These are phyloP conservation scores for Butorides virescens DNA, from an alignment of 2,113 vertebrate species.

Conservation along the genomic window DNA sequence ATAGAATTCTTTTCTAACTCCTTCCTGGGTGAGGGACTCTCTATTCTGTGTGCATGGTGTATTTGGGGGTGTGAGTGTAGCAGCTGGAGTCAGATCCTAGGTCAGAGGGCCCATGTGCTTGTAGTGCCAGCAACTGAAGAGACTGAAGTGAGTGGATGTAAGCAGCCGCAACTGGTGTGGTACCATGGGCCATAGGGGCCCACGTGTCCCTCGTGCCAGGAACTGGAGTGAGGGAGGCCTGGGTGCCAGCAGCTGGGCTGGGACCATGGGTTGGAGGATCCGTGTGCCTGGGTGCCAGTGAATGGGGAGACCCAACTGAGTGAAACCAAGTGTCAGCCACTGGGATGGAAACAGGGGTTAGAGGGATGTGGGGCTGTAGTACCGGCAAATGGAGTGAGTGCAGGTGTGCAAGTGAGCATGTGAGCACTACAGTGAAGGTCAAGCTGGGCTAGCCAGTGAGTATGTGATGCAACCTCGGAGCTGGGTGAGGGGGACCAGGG, in stretches of 20 bases:
- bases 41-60: background rate
- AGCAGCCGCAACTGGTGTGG: background rate
- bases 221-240: background rate
- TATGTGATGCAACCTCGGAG: background rate
- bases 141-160: background rate
- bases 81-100: background rate
- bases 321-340: background rate
- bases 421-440: background rate
- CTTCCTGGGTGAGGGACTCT: background rate
- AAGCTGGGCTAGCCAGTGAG: background rate
- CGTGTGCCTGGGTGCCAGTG: background rate
- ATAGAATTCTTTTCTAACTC: background rate
- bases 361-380: background rate
- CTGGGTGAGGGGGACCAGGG: background rate
- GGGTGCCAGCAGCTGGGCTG: background rate
- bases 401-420: rapidly evolving
- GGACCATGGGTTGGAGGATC: background rate
- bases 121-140: background rate
- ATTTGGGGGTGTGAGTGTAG: background rate
- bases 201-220: background rate
- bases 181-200: too few relatives aligned
- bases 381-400: background rate
- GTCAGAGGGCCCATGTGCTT: background rate
- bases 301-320: background rate
- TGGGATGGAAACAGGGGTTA: background rate